Base-by-base conservation (phyloP, 2,113 vertebrate genomes). In the Ictalurus furcatus region DNA sequence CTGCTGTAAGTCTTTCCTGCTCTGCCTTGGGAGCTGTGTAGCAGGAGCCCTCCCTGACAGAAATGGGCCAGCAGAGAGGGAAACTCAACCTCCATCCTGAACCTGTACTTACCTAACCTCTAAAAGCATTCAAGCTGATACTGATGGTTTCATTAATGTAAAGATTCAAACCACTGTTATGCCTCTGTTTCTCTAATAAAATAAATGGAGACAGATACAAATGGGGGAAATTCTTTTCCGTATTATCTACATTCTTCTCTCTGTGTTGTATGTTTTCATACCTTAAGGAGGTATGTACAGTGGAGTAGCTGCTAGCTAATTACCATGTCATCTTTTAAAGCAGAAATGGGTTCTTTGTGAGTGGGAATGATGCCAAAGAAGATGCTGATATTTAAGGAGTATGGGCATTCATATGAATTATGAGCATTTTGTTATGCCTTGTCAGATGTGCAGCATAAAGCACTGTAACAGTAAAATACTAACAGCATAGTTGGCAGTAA, bases 1-100 rank as follows among this genome's bases (percentile, higher is more conserved):
- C 94, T 95, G 93, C 91, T 84, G 74, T 94, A 93, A 92, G 91
- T 93, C 89, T 94, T 94, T 88, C 91, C 91, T 93, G 88, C 85
- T 91, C 89, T 85, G 90, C 88, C 91, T 54, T 23, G 91, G 88
- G 92, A 91, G 89, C 91, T 85, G 88, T 93, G 93, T 93, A 92
- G 82, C 88, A 84, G 92, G 91, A 91, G 87, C 92, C 76, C 90
- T 71, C 90, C 90, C 87, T 65, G 88, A 85, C 88, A n/a, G 25
- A 87, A 90, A 63, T 58, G 61, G 88, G 88, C 83, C 88, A 79
- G 84, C 78, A 71, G 76, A 86, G 85, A 76, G 90, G 56, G 85
- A 90, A 92, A 91, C 63, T 65, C 90, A 88, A 87, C 84, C 74
- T 88, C 85, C 86, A 59, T 90, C 76, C 17, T 63, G 80, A 30